phyloP scores from a whole-genome alignment of 92 coral and sea anemone genomes.

The Paramuricea clavata region DNA sequence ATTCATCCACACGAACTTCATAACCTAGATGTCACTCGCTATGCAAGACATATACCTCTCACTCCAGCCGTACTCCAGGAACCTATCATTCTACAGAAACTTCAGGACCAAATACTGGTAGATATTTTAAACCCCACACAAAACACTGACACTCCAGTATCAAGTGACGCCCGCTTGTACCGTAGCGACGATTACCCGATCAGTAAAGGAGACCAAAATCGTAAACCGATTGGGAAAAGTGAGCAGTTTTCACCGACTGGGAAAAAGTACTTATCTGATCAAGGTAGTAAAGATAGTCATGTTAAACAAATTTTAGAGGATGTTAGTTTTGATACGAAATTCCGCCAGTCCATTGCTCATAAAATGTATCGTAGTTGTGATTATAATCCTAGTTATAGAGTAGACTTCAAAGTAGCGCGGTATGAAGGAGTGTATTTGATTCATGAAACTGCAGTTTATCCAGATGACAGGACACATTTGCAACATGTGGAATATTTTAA shows the following conservation, averaged over 20 bases:
- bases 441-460: conserved; percentile 93
- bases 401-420: conserved; percentile 80
- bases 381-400: conserved; percentile 88
- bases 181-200: no score
- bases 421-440: conserved; percentile 91
- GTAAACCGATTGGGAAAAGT: background rate
- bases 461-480: conserved; percentile 80
- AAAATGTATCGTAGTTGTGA: conserved; percentile 70
- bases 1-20: conserved; percentile 71
- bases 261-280: background rate
- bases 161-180: no score
- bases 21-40: conserved; percentile 79
- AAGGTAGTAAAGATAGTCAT: background rate
- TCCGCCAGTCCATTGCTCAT: background rate
- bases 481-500: conserved; percentile 84
- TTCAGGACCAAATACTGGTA: conserved; percentile 30
- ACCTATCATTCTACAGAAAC: conserved; percentile 61
- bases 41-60: conserved; percentile 82
- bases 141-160: background rate
- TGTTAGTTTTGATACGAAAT: background rate
- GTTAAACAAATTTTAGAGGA: background rate
- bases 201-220: no score
- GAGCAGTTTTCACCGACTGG: background rate
- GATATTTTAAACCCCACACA: background rate
- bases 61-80: conserved; percentile 75